These are phyloP conservation scores for Athalia circularis DNA, from an alignment of 2,888 invertebrate genomes.

Conservation along the genomic window DNA sequence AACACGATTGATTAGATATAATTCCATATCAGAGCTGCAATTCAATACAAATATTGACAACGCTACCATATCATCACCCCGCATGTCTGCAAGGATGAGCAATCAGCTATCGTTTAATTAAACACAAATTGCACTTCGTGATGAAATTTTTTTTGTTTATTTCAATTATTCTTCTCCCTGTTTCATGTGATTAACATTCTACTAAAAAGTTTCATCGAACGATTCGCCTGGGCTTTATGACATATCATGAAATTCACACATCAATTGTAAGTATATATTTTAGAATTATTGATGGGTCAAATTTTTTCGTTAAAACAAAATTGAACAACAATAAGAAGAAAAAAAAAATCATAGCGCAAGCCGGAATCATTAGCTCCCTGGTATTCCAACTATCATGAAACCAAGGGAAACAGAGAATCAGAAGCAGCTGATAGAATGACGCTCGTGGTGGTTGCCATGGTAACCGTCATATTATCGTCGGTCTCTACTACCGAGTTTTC, in stretches of 20 bases:
- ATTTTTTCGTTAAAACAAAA: too few relatives aligned
- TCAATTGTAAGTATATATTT: not conserved
- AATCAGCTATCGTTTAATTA: constrained; percentile 5
- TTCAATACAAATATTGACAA: constrained; percentile 5
- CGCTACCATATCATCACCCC: not conserved
- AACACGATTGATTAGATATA: constrained; percentile 9
- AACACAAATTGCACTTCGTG: not conserved
- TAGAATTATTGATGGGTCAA: not conserved
- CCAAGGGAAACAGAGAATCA: not conserved
- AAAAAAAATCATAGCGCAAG: not conserved
- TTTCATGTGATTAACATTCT: not conserved
- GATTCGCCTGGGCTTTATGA: not conserved
- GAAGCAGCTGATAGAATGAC: constrained; percentile 35
- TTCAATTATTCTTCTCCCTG: constrained; percentile 3
- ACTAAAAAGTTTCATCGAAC: not conserved
- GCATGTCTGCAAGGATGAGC: not conserved
- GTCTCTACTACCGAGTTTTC: too few relatives aligned
- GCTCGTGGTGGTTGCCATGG: constrained; percentile 31
- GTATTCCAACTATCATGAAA: not conserved
- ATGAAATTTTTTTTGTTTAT: too few relatives aligned
- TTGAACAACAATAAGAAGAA: too few relatives aligned
- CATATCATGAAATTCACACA: not conserved
- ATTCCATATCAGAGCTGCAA: not conserved
- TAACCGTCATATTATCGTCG: not conserved
- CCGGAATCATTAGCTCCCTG: not conserved